These are phyloP conservation scores for Oligia strigilis DNA, from an alignment of 2,888 invertebrate genomes.

Conservation along the genomic window DNA sequence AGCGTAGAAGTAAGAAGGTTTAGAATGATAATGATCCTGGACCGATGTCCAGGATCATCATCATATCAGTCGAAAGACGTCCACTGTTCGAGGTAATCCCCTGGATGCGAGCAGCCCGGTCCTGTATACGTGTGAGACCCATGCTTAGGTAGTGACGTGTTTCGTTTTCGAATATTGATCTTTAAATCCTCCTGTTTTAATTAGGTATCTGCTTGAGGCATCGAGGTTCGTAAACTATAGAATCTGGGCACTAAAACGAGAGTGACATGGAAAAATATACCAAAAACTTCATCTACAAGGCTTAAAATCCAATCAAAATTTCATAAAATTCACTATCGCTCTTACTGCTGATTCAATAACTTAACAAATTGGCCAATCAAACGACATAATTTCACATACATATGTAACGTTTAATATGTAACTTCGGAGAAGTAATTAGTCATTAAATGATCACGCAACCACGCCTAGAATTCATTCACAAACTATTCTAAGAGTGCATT, in stretches of 20 bases:
- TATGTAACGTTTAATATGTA: slow-evolving; percentile 28
- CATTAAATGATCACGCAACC: slow-evolving; percentile 44
- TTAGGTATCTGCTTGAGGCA: background rate
- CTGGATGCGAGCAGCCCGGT: background rate
- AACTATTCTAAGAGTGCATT: slow-evolving; percentile 14
- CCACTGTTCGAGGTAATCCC: no score
- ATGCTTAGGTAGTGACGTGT: background rate
- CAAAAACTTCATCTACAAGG: background rate
- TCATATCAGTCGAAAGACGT: background rate
- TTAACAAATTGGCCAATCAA: slow-evolving; percentile 43
- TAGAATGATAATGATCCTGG: background rate
- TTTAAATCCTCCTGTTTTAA: background rate
- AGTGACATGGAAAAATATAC: background rate
- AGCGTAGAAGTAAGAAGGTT: background rate
- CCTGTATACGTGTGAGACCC: background rate
- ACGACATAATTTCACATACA: slow-evolving; percentile 41
- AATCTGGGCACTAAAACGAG: background rate
- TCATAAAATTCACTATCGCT: slow-evolving; percentile 3
- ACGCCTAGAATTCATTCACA: slow-evolving; percentile 41
- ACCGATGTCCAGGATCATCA: background rate
- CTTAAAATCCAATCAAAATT: background rate
- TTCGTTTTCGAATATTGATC: background rate
- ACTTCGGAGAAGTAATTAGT: slow-evolving; percentile 58
- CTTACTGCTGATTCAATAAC: slow-evolving; percentile 31
- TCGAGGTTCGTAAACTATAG: background rate